Base-by-base conservation (phyloP, 2,888 invertebrate species). In the Panopea generosa region DNA sequence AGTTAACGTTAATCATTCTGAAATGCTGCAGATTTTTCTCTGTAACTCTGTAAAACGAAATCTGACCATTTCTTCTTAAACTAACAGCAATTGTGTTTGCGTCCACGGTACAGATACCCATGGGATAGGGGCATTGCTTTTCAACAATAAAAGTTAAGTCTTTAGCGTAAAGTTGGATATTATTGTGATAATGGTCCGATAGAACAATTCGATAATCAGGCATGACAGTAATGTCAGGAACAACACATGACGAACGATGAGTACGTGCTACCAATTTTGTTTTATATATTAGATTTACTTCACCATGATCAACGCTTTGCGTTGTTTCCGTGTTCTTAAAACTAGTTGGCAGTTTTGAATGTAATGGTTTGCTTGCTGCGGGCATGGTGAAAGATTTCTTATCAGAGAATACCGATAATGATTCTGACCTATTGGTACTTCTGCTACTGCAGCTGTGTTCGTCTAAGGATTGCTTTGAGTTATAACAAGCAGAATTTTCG, bases 141-240 rank as follows among this genome's bases (percentile, higher is more conserved):
- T 75, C 69, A 2, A 50, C 52, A 11, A 65, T 11, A 24, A 53
- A 33, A 1, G 1, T 16, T 20, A 69, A 55, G 18, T 57, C 59
- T 22, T 59, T 38, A 14, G 43, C 52, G 47, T 49, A 69, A 20
- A 75, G 50, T 22, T 75, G 75, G 6, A 75, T 60, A 50, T 50
- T 69, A 24, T 55, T 60, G 33, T 75, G 75, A 20, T 75, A 75
- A 27, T 75, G 69, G 26, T 75, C 69, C 7, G 62, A 18, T 14
- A 75, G n/a, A 1, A 69, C 65, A n/a, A 75, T 40, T 4, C 49
- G 38, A 20, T 45, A 29, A 24, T 69, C 50, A 11, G 22, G 9
- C 33, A 75, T 7, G n/a, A 67, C 6, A n/a, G 47, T 38, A 24
- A 75, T 50, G 47, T 75, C 75, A 4, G 63, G 60, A 18, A 75